Evolutionary conservation across 2,113 vertebrate genomes (phyloP).

Genomic region (Mastomys coucha): DNA sequence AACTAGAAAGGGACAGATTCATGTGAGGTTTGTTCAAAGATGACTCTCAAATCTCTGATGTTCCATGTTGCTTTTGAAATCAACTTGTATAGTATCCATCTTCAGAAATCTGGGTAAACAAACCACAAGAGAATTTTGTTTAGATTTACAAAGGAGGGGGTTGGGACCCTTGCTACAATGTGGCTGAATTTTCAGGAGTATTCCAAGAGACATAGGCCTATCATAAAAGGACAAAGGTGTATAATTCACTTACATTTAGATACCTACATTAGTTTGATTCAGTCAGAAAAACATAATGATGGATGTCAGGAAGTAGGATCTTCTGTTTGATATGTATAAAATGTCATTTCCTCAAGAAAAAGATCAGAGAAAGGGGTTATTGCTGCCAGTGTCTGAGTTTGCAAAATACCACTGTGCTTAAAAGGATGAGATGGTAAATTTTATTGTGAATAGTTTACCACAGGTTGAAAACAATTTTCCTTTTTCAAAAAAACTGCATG

Average conservation of each 20-base stretch:
- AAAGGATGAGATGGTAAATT: not conserved
- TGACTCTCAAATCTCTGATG: not conserved
- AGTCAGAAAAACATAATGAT: not conserved
- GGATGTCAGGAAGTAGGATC: not conserved
- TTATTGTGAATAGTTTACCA: not conserved
- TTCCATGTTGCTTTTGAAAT: not conserved
- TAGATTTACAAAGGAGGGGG: not conserved
- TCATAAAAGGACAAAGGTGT: not conserved
- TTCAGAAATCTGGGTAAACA: not conserved
- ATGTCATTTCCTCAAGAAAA: not conserved
- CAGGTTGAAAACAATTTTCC: not conserved
- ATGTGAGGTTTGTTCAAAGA: not conserved
- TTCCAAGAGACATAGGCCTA: not conserved
- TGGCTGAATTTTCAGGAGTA: not conserved
- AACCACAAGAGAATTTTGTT: not conserved
- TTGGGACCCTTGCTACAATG: not conserved
- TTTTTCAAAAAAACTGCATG: not conserved
- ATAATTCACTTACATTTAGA: not conserved
- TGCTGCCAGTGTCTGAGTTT: not conserved
- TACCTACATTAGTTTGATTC: not conserved
- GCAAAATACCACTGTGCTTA: not conserved
- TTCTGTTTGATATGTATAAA: not conserved
- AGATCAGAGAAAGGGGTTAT: not conserved
- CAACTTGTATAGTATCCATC: not conserved
- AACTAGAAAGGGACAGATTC: not conserved